Conservation (phyloP, 2,888 invertebrate genomes). For the Drosophila nr. perissopoda region DNA sequence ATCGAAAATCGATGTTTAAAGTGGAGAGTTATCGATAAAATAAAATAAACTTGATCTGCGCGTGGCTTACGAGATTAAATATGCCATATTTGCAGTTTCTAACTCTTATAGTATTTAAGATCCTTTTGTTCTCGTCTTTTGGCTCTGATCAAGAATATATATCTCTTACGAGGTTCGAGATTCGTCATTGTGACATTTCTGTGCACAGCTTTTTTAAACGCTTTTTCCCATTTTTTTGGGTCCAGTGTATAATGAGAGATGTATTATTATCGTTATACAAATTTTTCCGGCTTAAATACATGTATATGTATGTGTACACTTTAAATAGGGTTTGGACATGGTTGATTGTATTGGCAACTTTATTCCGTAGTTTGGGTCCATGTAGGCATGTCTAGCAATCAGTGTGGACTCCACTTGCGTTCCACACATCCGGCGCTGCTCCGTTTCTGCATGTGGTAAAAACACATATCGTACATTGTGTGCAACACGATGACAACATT, state of each 20-base stretch:
- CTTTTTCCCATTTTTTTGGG: no score
- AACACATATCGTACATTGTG: constrained; percentile 45
- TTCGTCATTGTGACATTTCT: neutral
- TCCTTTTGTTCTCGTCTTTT: neutral
- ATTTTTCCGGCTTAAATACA: neutral
- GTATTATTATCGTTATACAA: neutral
- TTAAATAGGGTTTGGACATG: neutral
- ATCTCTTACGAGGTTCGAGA: neutral
- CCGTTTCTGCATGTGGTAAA: constrained; percentile 7
- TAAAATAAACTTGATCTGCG: neutral
- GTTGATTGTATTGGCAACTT: constrained; percentile 6
- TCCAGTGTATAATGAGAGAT: neutral
- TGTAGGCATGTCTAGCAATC: constrained; percentile 30
- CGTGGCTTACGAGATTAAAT: neutral
- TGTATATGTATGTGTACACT: neutral
- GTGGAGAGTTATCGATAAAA: neutral
- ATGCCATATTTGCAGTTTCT: neutral
- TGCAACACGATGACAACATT: constrained; percentile 64
- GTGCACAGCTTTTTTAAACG: neutral
- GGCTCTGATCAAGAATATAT: neutral
- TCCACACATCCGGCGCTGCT: neutral
- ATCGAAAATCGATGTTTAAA: neutral
- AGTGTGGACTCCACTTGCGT: constrained; percentile 1
- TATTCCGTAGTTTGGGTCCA: neutral
- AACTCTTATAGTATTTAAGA: neutral